Conservation (phyloP, 2,888 invertebrate genomes). For the Seira sanloemensis region DNA sequence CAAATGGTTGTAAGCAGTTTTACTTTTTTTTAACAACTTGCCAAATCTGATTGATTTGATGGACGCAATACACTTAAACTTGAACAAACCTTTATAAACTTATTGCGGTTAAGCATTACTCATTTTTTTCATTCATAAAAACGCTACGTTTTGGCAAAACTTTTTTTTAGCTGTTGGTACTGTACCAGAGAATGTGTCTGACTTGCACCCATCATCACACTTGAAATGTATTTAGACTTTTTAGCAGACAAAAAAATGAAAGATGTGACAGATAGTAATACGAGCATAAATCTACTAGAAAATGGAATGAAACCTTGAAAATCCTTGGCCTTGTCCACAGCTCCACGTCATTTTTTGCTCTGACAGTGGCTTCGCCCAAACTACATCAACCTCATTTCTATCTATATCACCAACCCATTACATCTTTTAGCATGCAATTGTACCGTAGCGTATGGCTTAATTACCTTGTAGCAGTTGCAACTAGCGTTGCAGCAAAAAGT, state of each 20-base stretch:
- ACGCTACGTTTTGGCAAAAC: slow-evolving; percentile 1
- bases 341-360: slow-evolving; percentile 19
- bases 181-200: not conserved
- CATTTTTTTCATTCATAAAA: no score
- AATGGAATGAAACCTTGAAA: slow-evolving; percentile 46
- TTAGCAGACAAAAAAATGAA: not conserved
- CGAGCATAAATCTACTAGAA: slow-evolving; percentile 16
- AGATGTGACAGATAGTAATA: no score
- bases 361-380: not conserved
- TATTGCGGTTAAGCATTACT: not conserved
- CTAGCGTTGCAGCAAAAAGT: not conserved
- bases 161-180: not conserved
- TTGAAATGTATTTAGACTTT: no score
- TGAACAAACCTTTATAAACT: not conserved
- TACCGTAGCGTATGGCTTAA: not conserved
- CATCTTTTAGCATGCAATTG: not conserved
- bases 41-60: slow-evolving; percentile 7
- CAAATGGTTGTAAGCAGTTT: no score
- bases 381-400: no score
- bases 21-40: not conserved
- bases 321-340: slow-evolving; percentile 51
- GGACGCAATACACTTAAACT: not conserved
- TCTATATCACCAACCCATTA: not conserved
- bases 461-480: not conserved
- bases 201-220: not conserved